A percentile compares a stretch with the other conserved stretches of the same genome.
Evolutionary conservation across 2,888 invertebrate genomes (phyloP).

Genomic region (Amorpha juglandis): DNA sequence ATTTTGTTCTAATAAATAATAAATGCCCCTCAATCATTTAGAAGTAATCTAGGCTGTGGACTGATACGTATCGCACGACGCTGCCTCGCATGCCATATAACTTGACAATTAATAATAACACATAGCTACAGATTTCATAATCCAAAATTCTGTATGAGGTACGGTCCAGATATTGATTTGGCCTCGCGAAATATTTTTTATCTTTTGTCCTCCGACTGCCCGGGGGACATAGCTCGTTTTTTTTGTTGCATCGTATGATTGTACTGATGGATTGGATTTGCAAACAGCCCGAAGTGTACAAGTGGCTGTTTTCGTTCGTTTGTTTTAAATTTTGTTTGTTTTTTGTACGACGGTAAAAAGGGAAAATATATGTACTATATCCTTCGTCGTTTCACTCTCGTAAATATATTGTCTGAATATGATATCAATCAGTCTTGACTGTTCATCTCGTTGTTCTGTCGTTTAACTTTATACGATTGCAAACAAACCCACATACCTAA

Average conservation of each 20-base stretch:
- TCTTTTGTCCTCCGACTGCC: conserved; percentile 42
- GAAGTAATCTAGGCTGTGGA: too few species aligned
- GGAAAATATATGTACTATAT: background rate
- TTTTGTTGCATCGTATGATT: conserved; percentile 8
- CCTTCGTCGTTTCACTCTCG: background rate
- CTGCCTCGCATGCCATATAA: background rate
- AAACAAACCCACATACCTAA: too few species aligned
- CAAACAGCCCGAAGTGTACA: conserved; percentile 29
- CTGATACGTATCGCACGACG: too few species aligned
- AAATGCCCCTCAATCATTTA: too few species aligned
- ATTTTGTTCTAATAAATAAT: too few species aligned
- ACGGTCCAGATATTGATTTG: conserved; percentile 49
- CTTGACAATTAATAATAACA: too few species aligned
- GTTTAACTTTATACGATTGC: too few species aligned
- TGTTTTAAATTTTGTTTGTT: background rate
- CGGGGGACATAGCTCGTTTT: conserved; percentile 2
- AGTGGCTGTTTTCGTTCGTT: conserved; percentile 24
- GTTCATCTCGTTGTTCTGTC: too few species aligned
- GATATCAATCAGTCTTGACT: too few species aligned
- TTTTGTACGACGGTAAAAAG: background rate
- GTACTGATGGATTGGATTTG: conserved; percentile 33
- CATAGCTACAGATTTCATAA: too few species aligned
- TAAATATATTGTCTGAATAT: too few species aligned
- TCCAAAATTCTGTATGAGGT: conserved; percentile 22
- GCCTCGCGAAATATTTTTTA: conserved; percentile 49